These are phyloP conservation scores for Takifugu rubripes DNA, from an alignment of 2,797 vertebrate genomes.

Conservation along the genomic window DNA sequence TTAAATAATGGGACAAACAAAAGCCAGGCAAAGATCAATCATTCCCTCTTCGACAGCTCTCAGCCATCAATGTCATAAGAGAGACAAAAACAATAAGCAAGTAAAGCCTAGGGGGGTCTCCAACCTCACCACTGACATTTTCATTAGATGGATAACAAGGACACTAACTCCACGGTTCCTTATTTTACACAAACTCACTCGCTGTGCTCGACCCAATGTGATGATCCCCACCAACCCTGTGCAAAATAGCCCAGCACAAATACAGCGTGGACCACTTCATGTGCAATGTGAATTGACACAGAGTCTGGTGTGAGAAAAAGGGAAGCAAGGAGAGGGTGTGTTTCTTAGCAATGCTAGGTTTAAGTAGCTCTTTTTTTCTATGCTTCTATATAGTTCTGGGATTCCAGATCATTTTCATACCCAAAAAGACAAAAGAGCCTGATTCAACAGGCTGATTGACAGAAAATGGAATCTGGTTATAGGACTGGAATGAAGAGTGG, in stretches of 20 bases:
- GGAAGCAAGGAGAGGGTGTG: conserved; percentile 8
- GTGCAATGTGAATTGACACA: conserved; percentile 38
- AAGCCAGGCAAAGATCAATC: conserved; percentile 49
- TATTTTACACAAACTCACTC: neutral
- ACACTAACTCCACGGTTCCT: neutral
- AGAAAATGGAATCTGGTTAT: conserved; percentile 18
- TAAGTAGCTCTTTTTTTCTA: conserved; percentile 57
- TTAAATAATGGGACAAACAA: conserved; percentile 50
- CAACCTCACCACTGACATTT: conserved; percentile 19
- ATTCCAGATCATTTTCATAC: conserved; percentile 31
- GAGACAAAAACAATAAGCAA: conserved; percentile 5
- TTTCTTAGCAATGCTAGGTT: conserved; percentile 28
- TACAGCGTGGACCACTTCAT: conserved; percentile 49
- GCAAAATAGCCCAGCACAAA: conserved; percentile 54
- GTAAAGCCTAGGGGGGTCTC: neutral
- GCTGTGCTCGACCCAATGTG: conserved; percentile 46
- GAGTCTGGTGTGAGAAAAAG: conserved; percentile 24
- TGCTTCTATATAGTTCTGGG: conserved; percentile 40
- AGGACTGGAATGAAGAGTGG: conserved; percentile 12
- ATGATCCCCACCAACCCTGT: conserved; percentile 44
- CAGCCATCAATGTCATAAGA: conserved; percentile 37
- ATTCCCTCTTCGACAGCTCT: conserved; percentile 53
- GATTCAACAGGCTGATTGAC: conserved; percentile 24
- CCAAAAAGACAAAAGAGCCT: conserved; percentile 44
- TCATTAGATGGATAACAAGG: conserved; percentile 6